phyloP scores from a whole-genome alignment of 2,797 vertebrate species.

The Galago senegalensis region DNA sequence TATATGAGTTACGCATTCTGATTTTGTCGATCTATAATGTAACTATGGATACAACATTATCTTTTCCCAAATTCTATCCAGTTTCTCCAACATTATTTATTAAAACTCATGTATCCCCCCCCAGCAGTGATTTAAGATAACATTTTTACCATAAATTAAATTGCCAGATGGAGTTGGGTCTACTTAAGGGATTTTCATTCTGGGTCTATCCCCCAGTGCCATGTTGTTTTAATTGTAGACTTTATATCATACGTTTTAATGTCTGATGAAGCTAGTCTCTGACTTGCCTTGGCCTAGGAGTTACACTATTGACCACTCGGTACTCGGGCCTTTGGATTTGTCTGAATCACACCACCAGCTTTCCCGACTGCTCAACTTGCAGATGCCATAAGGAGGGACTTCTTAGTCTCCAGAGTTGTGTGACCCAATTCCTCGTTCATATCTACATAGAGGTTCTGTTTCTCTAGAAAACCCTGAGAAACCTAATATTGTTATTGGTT shows the following conservation, averaged over 20 bases:
- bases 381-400: background rate
- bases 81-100: background rate
- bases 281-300: background rate
- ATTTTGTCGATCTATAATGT: background rate
- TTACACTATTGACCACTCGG: background rate
- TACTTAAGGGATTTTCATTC: conserved; percentile 16
- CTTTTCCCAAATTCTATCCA: background rate
- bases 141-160: background rate
- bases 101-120: background rate
- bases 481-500: background rate
- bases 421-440: background rate
- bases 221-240: background rate
- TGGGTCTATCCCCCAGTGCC: background rate
- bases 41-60: background rate
- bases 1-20: background rate
- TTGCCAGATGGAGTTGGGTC: background rate
- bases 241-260: background rate
- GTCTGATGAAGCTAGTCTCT: background rate
- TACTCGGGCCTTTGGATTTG: too few species aligned
- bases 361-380: background rate
- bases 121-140: background rate
- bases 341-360: background rate
- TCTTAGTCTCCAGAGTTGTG: background rate
- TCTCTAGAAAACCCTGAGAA: background rate
- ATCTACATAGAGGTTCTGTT: background rate